Evolutionary conservation across 2,797 vertebrate genomes (phyloP), one percentile per base, ranked within the genome.

Genomic region (Tachyglossus aculeatus): DNA sequence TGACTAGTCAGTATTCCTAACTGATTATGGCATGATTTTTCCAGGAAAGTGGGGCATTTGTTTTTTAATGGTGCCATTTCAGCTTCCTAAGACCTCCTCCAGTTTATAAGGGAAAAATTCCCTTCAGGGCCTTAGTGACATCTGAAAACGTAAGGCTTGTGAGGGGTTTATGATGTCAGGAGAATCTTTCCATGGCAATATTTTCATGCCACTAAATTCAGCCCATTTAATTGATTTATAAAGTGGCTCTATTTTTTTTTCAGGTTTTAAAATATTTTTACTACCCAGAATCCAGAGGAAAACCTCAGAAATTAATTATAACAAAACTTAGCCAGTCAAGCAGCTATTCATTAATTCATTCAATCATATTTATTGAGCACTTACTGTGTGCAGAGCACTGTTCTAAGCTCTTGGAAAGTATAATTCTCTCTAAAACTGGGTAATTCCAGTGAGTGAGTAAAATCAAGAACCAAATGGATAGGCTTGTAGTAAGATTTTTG

Each of bases 61-160:
- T 53, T 69, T 63, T 71, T 68, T n/a, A 39, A 67, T 19, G 27
- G 31, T 21, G 37, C 53, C 43, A 14, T 53, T 71, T 45, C 13
- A 25, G 24, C 41, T 71, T 64, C 66, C 68, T 45, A 19, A 39
- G 45, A 40, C 63, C 1, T n/a, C 39, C 25, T 1, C 2, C 27
- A 57, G 40, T 64, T 70, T 61, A 51, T 67, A 64, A 64, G 65
- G 73, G 72, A 70, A 19, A 39, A 9, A 33, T 51, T 52, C 39
- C 39, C 47, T 47, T 38, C 29, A 1, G 33, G 62, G 22, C 25
- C 72, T 43, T 6, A 31, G 56, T 24, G 67, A 61, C 51, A 34
- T 25, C 71, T 63, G 58, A 2, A 54, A 65, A 67, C 22, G 51
- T 52, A 7, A 19, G n/a, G n/a, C n/a, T n/a, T 53, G 5, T 2